phyloP scores from a whole-genome alignment of 2,888 invertebrate genomes.

The Oscheius sp. region DNA sequence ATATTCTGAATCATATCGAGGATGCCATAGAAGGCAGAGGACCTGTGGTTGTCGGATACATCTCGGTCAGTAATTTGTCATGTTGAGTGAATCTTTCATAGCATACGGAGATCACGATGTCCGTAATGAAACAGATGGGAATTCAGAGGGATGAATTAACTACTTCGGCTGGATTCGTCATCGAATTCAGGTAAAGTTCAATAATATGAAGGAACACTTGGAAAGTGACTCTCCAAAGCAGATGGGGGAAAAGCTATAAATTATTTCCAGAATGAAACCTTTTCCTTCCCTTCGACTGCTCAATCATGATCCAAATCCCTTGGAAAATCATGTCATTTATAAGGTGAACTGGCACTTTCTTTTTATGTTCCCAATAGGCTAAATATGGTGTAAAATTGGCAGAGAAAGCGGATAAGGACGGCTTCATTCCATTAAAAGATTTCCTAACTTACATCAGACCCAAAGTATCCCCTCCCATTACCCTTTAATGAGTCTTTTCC shows the following conservation, averaged over 20 bases:
- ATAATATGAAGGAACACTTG: neutral
- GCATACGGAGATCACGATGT: conserved; percentile 45
- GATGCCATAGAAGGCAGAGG: conserved; percentile 37
- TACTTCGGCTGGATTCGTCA: conserved; percentile 47
- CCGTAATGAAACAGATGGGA: conserved; percentile 38
- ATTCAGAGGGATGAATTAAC: conserved; percentile 34
- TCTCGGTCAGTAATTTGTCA: conserved; percentile 39
- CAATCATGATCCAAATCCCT: conserved; percentile 46
- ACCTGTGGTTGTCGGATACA: conserved; percentile 46
- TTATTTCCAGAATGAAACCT: conserved; percentile 26
- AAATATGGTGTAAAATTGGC: neutral
- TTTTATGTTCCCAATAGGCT: neutral
- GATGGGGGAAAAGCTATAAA: neutral
- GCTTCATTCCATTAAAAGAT: conserved; percentile 6
- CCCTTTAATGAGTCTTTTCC: neutral
- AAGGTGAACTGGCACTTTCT: neutral
- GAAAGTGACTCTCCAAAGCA: neutral
- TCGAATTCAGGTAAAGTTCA: conserved; percentile 38
- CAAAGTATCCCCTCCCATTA: neutral
- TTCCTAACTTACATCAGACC: neutral
- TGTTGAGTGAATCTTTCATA: neutral
- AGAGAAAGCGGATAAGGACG: neutral
- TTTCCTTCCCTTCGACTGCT: conserved; percentile 34
- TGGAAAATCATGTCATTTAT: conserved; percentile 48
- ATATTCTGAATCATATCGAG: conserved; percentile 41